phyloP scores from a whole-genome alignment of 2,888 invertebrate species.

The Taenaris catops region DNA sequence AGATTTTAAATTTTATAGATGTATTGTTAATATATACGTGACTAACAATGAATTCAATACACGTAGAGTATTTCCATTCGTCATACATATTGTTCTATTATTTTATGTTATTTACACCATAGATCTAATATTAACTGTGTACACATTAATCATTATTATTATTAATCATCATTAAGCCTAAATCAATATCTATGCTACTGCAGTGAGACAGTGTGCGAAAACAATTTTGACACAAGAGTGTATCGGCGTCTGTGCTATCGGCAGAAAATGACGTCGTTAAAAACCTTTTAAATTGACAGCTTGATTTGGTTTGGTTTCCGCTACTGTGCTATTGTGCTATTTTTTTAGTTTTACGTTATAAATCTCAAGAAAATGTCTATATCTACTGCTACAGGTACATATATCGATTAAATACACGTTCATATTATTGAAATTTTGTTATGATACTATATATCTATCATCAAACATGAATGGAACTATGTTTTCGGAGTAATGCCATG shows the following conservation, averaged over 20 bases:
- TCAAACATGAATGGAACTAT: slow-evolving; percentile 61
- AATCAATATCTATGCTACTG: no score
- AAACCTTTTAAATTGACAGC: slow-evolving; percentile 73
- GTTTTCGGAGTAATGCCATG: slow-evolving; percentile 76
- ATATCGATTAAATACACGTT: slow-evolving; percentile 33
- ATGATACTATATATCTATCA: slow-evolving; percentile 42
- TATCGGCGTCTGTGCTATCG: slow-evolving; percentile 25
- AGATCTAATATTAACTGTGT: no score
- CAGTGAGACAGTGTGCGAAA: no score
- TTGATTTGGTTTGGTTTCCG: slow-evolving; percentile 80
- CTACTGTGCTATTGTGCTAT: slow-evolving; percentile 78
- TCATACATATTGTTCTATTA: no score
- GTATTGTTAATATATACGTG: no score
- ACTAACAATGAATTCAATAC: no score
- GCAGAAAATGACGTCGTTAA: slow-evolving; percentile 48
- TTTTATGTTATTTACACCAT: no score
- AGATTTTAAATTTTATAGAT: no score
- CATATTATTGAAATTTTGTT: slow-evolving; percentile 30
- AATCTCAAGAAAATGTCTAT: slow-evolving; percentile 68
- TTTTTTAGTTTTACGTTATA: slow-evolving; percentile 67
- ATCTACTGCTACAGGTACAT: slow-evolving; percentile 73
- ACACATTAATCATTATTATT: no score
- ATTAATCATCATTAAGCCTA: no score
- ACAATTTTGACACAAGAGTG: no score
- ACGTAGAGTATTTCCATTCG: no score